Evolutionary conservation across 2,888 invertebrate genomes (phyloP).

Genomic region (Empis livida): DNA sequence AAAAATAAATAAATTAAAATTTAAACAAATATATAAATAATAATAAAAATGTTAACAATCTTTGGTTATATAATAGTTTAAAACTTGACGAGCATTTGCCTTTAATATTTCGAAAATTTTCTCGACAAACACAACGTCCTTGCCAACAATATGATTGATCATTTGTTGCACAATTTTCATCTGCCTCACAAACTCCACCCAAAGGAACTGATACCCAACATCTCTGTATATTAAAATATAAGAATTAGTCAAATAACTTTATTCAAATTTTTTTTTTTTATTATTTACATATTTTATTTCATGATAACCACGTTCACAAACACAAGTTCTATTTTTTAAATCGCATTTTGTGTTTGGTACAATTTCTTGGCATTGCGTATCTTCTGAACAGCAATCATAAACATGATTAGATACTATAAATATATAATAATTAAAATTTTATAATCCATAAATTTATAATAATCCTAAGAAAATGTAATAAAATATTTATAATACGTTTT

Average conservation of each 20-base stretch:
- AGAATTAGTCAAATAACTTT: neutral
- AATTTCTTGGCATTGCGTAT: conserved; percentile 12
- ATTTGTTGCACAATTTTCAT: conserved; percentile 15
- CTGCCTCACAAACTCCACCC: conserved; percentile 14
- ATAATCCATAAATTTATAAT: neutral
- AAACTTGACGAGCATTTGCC: conserved; percentile 10
- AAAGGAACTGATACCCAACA: conserved; percentile 15
- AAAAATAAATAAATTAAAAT: neutral
- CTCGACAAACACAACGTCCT: conserved; percentile 11
- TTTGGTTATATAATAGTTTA: conserved; percentile 11
- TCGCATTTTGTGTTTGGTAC: conserved; percentile 13
- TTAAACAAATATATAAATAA: conserved; percentile 5
- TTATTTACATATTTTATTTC: conserved; percentile 12
- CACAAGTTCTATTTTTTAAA: conserved; percentile 10
- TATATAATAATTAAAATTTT: neutral
- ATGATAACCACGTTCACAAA: conserved; percentile 13
- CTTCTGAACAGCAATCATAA: conserved; percentile 12
- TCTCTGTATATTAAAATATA: conserved; percentile 12
- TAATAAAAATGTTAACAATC: conserved; percentile 12
- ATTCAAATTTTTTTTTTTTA: neutral
- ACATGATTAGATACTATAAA: conserved; percentile 10
- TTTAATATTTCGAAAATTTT: conserved; percentile 9
- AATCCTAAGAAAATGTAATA: neutral
- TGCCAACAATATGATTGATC: conserved; percentile 10
- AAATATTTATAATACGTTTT: too few species aligned